Evolutionary conservation across 1,140 invertebrate species (phyloP).

Genomic region (Hypothenemus hampei): DNA sequence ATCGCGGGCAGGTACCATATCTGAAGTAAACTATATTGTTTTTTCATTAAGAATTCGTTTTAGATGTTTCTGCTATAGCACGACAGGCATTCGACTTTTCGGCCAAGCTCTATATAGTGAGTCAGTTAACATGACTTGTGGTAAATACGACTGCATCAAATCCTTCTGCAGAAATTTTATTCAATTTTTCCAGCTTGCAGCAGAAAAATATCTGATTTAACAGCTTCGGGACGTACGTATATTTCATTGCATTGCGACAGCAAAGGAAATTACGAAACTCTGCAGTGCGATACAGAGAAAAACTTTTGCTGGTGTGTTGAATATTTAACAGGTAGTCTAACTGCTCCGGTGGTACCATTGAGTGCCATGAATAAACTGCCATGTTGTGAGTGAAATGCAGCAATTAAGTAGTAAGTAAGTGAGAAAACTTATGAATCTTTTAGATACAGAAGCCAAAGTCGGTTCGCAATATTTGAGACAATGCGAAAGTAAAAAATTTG

Average conservation of each 20-base stretch:
- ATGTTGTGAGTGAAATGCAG: conserved; percentile 55
- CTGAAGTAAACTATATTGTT: background rate
- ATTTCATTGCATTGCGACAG: conserved; percentile 52
- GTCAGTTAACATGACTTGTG: conserved; percentile 29
- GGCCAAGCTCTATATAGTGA: conserved; percentile 22
- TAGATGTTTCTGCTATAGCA: conserved; percentile 28
- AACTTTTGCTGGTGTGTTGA: conserved; percentile 55
- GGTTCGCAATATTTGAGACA: conserved; percentile 53
- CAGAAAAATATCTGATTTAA: conserved; percentile 49
- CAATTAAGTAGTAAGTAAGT: too few relatives aligned
- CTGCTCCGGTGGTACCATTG: conserved; percentile 48
- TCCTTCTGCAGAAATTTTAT: background rate
- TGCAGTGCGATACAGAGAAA: conserved; percentile 57
- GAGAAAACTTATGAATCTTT: too few relatives aligned
- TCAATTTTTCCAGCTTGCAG: conserved; percentile 48
- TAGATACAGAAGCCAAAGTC: conserved; percentile 11
- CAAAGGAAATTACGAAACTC: conserved; percentile 55
- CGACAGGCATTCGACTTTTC: conserved; percentile 22
- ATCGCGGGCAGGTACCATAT: conserved; percentile 49
- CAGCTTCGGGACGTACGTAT: conserved; percentile 35
- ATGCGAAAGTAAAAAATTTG: conserved; percentile 54
- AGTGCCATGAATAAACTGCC: conserved; percentile 49
- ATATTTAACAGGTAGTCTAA: conserved; percentile 50
- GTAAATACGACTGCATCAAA: conserved; percentile 1
- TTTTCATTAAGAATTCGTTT: background rate